These are phyloP conservation scores for Agelas oroides DNA, from an alignment of 37 sponge, comb jelly and placozoan species.

Conservation along the genomic window DNA sequence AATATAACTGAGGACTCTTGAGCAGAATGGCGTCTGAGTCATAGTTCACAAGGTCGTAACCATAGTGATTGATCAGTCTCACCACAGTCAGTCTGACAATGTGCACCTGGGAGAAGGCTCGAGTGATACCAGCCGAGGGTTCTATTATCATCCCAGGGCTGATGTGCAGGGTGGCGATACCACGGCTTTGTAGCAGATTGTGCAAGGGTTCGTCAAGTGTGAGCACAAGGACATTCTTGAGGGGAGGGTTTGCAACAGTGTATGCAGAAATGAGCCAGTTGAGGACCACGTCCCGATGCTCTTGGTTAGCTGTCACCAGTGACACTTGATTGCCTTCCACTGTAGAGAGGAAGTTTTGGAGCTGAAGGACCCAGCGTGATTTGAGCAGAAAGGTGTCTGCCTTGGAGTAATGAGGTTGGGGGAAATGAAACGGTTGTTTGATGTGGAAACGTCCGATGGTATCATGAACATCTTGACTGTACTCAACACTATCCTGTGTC, in stretches of 20 bases:
- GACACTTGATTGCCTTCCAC: conserved; percentile 39
- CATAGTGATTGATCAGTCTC: conserved; percentile 52
- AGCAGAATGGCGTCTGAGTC: conserved; percentile 52
- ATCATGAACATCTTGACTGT: too few species aligned
- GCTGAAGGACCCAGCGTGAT: conserved; percentile 21
- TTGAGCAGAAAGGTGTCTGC: neutral
- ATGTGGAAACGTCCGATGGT: neutral
- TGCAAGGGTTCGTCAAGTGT: conserved; percentile 31
- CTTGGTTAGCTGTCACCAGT: conserved; percentile 41
- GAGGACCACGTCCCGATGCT: conserved; percentile 45
- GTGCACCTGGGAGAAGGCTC: conserved; percentile 49
- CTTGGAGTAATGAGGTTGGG: conserved; percentile 48
- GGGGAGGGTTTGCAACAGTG: conserved; percentile 17
- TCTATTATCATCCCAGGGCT: conserved; percentile 28
- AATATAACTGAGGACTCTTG: conserved; percentile 41
- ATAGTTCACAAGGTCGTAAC: conserved; percentile 48
- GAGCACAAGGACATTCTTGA: conserved; percentile 43
- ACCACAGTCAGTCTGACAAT: conserved; percentile 47
- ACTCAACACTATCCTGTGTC: too few species aligned
- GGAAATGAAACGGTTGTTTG: conserved; percentile 33
- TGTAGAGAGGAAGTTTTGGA: conserved; percentile 3
- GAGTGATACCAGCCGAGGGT: conserved; percentile 8
- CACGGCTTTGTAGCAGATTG: neutral
- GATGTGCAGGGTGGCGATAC: conserved; percentile 30
- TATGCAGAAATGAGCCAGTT: conserved; percentile 57